Conservation (phyloP, 2,888 invertebrate genomes). For the Thelaira solivaga region DNA sequence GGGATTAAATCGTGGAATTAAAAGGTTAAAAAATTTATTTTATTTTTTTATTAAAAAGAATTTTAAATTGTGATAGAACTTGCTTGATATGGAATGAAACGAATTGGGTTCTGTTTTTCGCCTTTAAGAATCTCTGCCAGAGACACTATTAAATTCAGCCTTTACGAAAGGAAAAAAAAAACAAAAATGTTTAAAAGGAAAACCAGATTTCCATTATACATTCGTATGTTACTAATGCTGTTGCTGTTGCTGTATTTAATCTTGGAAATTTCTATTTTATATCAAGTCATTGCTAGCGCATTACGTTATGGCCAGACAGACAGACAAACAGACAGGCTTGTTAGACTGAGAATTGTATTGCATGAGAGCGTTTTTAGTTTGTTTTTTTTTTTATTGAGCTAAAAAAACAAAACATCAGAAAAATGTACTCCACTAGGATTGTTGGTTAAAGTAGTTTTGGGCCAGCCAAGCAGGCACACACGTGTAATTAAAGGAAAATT, state of each 20-base stretch:
- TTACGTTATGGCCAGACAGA: slow-evolving; percentile 34
- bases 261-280: slow-evolving; percentile 49
- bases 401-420: too few relatives aligned
- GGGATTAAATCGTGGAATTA: too few relatives aligned
- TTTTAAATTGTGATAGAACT: too few relatives aligned
- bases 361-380: slow-evolving; percentile 27
- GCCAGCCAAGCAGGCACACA: slow-evolving; percentile 31
- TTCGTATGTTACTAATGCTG: background rate
- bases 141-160: slow-evolving; percentile 11
- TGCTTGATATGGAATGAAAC: too few relatives aligned
- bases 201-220: slow-evolving; percentile 60
- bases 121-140: slow-evolving; percentile 32
- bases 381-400: slow-evolving; percentile 13
- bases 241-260: slow-evolving; percentile 29
- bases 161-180: slow-evolving; percentile 23
- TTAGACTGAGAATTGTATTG: slow-evolving; percentile 34
- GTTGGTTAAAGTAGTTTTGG: too few relatives aligned
- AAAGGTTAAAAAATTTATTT: too few relatives aligned
- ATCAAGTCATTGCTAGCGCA: slow-evolving; percentile 47
- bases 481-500: slow-evolving; percentile 54
- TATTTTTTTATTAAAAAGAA: too few relatives aligned
- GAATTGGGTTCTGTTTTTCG: too few relatives aligned
- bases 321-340: slow-evolving; percentile 8
- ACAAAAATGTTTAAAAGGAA: slow-evolving; percentile 26
- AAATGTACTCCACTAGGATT: too few relatives aligned